Conservation (phyloP, 37 sponge, comb jelly and placozoan species). For the Mnemiopsis leidyi region DNA sequence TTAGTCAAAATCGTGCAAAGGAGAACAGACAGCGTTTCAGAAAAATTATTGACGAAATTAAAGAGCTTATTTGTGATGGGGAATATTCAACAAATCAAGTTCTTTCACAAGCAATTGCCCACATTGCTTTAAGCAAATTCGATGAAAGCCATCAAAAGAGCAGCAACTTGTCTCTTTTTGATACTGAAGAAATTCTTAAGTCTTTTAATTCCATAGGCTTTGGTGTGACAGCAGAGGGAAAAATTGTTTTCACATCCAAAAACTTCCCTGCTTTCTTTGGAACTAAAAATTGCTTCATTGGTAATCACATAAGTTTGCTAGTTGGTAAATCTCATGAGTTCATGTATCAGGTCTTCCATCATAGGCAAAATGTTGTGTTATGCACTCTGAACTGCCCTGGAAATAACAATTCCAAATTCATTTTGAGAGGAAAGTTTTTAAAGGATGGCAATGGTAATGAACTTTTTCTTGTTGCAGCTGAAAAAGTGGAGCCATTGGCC, state of each 20-base stretch:
- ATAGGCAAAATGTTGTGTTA: neutral
- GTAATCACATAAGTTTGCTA: neutral
- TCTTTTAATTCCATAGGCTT: neutral
- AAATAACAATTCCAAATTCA: neutral
- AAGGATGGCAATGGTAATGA: conserved; percentile 42
- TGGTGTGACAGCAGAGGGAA: conserved; percentile 31
- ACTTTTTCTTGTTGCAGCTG: conserved; percentile 6
- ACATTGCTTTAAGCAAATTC: conserved; percentile 45
- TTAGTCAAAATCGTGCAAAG: conserved; percentile 55
- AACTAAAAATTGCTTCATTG: neutral
- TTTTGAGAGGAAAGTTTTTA: neutral
- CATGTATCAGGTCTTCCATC: conserved; percentile 55
- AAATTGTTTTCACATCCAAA: conserved; percentile 7
- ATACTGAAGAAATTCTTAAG: neutral
- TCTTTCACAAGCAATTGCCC: conserved; percentile 25
- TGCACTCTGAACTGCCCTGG: neutral
- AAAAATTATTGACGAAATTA: conserved; percentile 44
- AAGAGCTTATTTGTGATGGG: conserved; percentile 13
- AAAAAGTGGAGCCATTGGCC: neutral
- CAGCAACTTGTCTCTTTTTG: neutral
- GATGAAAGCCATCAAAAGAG: neutral
- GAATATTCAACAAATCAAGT: conserved; percentile 40
- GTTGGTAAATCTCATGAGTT: neutral
- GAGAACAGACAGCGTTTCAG: conserved; percentile 43
- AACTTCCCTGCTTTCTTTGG: neutral